A percentile compares a stretch with the other conserved stretches of the same genome.
Evolutionary conservation across 2,113 vertebrate species (phyloP).

Genomic region (Clinocottus analis): DNA sequence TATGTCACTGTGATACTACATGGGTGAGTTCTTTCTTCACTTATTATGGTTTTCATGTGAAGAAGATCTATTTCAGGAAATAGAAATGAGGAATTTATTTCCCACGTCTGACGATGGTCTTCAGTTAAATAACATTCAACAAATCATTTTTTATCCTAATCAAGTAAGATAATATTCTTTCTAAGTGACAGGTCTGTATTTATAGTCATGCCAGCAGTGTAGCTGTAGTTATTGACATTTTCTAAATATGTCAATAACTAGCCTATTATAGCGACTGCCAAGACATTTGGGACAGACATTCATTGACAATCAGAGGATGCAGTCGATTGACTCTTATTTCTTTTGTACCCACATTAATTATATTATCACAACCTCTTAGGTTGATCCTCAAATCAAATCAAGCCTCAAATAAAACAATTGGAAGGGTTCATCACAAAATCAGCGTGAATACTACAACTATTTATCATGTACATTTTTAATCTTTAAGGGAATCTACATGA

Average conservation of each 20-base stretch:
- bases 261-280: neutral
- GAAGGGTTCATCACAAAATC: neutral
- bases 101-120: neutral
- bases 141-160: neutral
- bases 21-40: neutral
- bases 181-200: neutral
- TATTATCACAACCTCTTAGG: too few relatives aligned
- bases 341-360: too few relatives aligned
- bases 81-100: neutral
- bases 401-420: too few relatives aligned
- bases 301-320: neutral
- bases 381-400: too few relatives aligned
- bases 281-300: neutral
- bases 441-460: neutral
- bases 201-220: neutral
- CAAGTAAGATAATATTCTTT: neutral
- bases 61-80: too few relatives aligned
- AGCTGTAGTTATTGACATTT: neutral
- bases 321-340: neutral
- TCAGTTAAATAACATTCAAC: neutral
- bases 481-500: constrained; percentile 33
- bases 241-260: neutral
- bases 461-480: constrained; percentile 1
- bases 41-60: neutral
- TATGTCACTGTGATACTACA: neutral